A percentile compares a stretch with the other conserved stretches of the same genome.
These are phyloP conservation scores for Falcaria lacertinaria DNA, from an alignment of 2,888 invertebrate species.

Conservation along the genomic window DNA sequence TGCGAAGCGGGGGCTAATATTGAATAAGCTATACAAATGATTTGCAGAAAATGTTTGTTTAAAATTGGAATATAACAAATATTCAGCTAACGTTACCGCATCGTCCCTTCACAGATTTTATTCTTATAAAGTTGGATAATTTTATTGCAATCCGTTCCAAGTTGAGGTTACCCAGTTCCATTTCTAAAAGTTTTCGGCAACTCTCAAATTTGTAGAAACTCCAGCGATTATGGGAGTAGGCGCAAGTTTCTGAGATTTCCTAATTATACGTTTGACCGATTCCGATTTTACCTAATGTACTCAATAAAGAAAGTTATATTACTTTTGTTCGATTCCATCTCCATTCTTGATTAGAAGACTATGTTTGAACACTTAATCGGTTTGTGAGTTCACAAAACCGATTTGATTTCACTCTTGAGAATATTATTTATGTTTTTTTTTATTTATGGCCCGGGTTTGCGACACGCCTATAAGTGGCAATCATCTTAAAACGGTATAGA, in stretches of 20 bases:
- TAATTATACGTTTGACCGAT: constrained; percentile 60
- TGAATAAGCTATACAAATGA: no score
- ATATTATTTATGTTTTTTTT: no score
- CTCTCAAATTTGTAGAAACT: constrained; percentile 2
- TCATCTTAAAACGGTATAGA: no score
- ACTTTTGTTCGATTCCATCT: constrained; percentile 60
- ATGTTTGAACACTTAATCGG: constrained; percentile 29
- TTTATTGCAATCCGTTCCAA: not conserved
- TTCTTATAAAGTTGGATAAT: not conserved
- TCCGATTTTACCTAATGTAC: constrained; percentile 50
- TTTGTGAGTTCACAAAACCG: constrained; percentile 25
- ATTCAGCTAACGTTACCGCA: not conserved
- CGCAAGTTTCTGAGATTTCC: constrained; percentile 22
- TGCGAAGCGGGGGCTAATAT: no score
- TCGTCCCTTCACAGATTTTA: not conserved
- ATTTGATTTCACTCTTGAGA: constrained; percentile 6
- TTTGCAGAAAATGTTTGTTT: no score
- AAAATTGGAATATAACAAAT: no score
- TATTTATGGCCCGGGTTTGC: no score
- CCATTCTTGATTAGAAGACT: constrained; percentile 41
- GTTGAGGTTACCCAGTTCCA: not conserved
- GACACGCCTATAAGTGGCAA: no score
- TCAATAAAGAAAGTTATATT: constrained; percentile 71
- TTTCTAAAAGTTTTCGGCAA: constrained; percentile 1
- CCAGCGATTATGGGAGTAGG: constrained; percentile 1